These are phyloP conservation scores for Tapirus indicus DNA, from an alignment of 2,797 vertebrate genomes.

Conservation along the genomic window DNA sequence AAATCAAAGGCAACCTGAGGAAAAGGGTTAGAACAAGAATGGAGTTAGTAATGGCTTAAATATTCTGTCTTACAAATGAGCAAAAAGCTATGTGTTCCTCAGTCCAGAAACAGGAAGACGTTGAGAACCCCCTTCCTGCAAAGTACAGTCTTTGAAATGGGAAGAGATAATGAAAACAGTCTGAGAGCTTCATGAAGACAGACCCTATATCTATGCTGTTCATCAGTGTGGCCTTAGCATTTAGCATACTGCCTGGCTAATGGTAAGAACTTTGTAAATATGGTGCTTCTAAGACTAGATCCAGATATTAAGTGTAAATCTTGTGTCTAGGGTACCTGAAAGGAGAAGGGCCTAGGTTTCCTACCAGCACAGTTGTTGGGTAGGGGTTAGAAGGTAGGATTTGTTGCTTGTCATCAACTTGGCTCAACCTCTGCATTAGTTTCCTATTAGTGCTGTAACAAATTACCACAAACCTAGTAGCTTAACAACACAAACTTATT, in stretches of 20 bases:
- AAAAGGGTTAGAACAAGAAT: constrained; percentile 23
- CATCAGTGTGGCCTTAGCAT: background rate
- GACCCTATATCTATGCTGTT: background rate
- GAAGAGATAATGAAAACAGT: constrained; percentile 7
- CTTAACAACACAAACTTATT: constrained; percentile 17
- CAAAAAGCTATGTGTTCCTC: background rate
- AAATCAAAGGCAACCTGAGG: constrained; percentile 37
- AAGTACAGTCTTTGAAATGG: constrained; percentile 36
- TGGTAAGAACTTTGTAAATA: background rate
- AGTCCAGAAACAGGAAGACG: background rate
- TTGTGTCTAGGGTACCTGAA: background rate
- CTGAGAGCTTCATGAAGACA: background rate
- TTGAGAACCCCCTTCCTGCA: background rate
- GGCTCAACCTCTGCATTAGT: background rate
- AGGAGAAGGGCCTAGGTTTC: background rate
- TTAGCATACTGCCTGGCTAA: background rate
- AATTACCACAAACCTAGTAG: background rate
- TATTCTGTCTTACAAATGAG: constrained; percentile 19
- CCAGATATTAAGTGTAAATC: constrained; percentile 31
- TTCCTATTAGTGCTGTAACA: constrained; percentile 13
- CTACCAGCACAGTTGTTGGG: background rate
- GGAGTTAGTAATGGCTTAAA: background rate
- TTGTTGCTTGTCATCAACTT: background rate
- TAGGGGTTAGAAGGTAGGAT: background rate
- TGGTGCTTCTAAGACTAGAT: background rate